Evolutionary conservation across 2,797 vertebrate species (phyloP).

Genomic region (Coluber constrictor): DNA sequence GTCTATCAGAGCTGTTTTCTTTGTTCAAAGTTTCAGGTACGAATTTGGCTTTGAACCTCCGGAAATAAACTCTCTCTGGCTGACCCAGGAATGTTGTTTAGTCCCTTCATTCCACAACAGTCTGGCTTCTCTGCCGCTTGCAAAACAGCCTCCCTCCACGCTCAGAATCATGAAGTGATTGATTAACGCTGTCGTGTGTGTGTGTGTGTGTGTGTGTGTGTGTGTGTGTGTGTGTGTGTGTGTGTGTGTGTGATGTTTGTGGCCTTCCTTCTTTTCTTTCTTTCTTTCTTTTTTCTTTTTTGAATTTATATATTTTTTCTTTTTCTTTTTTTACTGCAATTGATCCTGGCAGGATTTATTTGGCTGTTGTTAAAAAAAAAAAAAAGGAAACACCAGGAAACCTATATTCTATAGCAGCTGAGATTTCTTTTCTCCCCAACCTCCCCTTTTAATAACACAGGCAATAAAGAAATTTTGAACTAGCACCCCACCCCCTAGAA

Average conservation of each 20-base stretch:
- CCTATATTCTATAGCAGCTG: background rate
- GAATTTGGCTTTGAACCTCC: too few relatives aligned
- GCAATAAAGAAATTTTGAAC: background rate
- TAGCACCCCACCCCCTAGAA: background rate
- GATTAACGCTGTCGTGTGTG: background rate
- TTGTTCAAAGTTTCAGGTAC: too few relatives aligned
- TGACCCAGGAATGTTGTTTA: too few relatives aligned
- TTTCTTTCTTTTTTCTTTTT: background rate
- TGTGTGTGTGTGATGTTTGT: background rate
- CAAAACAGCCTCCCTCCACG: background rate
- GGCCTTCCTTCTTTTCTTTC: background rate
- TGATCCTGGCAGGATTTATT: background rate
- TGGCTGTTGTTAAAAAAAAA: background rate
- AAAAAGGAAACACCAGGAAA: background rate
- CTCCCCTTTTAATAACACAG: background rate
- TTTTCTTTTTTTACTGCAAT: background rate
- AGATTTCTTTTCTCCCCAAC: background rate
- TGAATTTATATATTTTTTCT: background rate
- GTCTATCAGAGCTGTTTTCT: too few relatives aligned
- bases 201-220: background rate
- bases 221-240: constrained; percentile 3
- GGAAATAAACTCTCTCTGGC: too few relatives aligned
- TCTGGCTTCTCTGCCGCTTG: background rate
- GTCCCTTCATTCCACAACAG: too few relatives aligned
- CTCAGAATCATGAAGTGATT: background rate